Percentiles rank a stretch among this genome's conserved stretches.
phyloP scores from a whole-genome alignment of 2,888 invertebrate species.

The Drosophila recens region DNA sequence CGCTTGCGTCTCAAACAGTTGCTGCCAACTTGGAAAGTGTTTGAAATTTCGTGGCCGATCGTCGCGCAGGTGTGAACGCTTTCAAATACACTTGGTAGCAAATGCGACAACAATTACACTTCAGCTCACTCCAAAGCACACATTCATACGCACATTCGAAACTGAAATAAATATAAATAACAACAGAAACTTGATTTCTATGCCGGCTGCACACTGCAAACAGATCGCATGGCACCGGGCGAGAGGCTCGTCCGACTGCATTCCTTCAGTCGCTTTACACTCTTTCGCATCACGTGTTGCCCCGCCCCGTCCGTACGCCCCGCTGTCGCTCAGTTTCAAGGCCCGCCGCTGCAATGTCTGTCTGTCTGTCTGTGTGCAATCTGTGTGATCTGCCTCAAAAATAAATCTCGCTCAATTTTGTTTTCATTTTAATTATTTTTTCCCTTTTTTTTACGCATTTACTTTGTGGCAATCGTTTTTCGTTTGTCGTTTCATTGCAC shows the following conservation, averaged over 20 bases:
- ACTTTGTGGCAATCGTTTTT: constrained; percentile 3
- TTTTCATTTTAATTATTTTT: constrained; percentile 24
- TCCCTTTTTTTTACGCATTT: neutral
- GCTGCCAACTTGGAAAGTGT: constrained; percentile 38
- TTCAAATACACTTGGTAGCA: constrained; percentile 3
- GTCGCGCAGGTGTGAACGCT: constrained; percentile 55
- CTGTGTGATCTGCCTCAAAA: constrained; percentile 37
- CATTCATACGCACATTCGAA: neutral
- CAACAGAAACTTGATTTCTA: constrained; percentile 48
- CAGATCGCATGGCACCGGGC: constrained; percentile 24
- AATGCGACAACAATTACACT: constrained; percentile 25
- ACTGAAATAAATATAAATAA: constrained; percentile 19
- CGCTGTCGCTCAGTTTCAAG: constrained; percentile 48
- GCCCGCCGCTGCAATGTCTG: constrained; percentile 16
- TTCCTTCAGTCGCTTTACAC: constrained; percentile 49
- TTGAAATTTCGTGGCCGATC: constrained; percentile 44
- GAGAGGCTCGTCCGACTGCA: constrained; percentile 77
- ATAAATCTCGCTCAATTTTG: constrained; percentile 32
- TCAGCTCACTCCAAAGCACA: neutral
- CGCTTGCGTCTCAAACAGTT: constrained; percentile 55
- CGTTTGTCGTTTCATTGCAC: constrained; percentile 9
- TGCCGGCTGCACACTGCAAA: constrained; percentile 40
- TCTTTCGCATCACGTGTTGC: constrained; percentile 58
- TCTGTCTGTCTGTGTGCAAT: constrained; percentile 15
- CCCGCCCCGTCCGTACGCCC: constrained; percentile 22